A percentile compares a stretch with the other conserved stretches of the same genome.
These are phyloP conservation scores for Julus scanicus DNA, from an alignment of 2,888 invertebrate species.

Conservation along the genomic window DNA sequence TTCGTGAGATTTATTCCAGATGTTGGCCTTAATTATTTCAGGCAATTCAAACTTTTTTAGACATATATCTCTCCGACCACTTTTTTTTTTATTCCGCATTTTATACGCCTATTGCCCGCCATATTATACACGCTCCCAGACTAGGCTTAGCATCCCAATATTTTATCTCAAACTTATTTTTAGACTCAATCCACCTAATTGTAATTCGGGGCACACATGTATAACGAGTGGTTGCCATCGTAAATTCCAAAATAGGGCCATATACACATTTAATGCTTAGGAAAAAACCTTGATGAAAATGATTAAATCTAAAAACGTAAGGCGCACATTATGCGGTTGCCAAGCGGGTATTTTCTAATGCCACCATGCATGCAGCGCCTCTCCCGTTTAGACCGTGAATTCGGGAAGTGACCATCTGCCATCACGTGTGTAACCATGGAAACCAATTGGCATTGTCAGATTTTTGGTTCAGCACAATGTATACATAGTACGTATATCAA, in stretches of 20 bases:
- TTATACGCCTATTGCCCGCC: neutral
- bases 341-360: neutral
- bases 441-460: neutral
- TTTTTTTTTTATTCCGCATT: neutral
- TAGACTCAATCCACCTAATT: constrained; percentile 13
- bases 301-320: constrained; percentile 19
- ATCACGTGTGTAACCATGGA: neutral
- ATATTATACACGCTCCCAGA: neutral
- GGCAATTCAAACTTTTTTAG: neutral
- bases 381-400: neutral
- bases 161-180: constrained; percentile 21
- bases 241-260: constrained; percentile 38
- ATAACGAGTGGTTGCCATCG: constrained; percentile 31
- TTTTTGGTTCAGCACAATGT: neutral
- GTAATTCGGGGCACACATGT: constrained; percentile 3
- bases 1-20: constrained; percentile 22
- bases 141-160: neutral
- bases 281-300: constrained; percentile 32
- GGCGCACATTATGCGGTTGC: constrained; percentile 23
- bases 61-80: neutral
- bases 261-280: constrained; percentile 3
- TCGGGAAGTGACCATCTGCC: neutral
- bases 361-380: neutral
- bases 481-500: too few species aligned
- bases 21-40: constrained; percentile 10